Conservation (phyloP, 1,140 invertebrate genomes). For the Drosophila melanogaster region DNA sequence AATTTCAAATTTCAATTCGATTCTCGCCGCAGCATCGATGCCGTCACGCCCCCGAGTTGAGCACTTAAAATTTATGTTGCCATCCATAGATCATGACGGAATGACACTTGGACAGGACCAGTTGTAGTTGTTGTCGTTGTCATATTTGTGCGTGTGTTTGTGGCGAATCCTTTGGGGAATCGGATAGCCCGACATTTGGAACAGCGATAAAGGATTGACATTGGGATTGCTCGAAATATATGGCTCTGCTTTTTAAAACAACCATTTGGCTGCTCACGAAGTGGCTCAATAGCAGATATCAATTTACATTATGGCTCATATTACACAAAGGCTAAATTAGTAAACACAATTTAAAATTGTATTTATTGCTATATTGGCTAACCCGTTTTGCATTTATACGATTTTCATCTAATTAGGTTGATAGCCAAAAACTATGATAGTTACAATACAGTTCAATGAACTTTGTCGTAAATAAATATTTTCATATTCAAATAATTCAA, state of each 20-base stretch:
- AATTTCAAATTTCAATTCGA: slow-evolving; percentile 70
- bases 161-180: slow-evolving; percentile 3
- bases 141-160: slow-evolving; percentile 17
- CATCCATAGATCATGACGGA: slow-evolving; percentile 68
- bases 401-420: neutral
- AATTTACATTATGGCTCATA: neutral
- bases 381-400: neutral
- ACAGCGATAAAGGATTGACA: slow-evolving; percentile 12
- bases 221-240: slow-evolving; percentile 4
- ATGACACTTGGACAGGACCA: slow-evolving; percentile 51
- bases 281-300: neutral
- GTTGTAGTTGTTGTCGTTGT: slow-evolving; percentile 32
- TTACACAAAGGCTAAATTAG: neutral
- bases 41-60: slow-evolving; percentile 33
- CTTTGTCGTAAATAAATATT: neutral
- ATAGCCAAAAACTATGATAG: neutral
- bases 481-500: neutral
- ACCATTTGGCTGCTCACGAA: neutral
- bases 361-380: neutral
- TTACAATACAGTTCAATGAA: neutral
- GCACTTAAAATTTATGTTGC: slow-evolving; percentile 75
- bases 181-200: neutral
- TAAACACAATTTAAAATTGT: no score
- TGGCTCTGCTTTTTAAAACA: neutral
- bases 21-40: slow-evolving; percentile 59